phyloP scores from a whole-genome alignment of 2,888 invertebrate genomes.

The Nephrotoma guestfalica region DNA sequence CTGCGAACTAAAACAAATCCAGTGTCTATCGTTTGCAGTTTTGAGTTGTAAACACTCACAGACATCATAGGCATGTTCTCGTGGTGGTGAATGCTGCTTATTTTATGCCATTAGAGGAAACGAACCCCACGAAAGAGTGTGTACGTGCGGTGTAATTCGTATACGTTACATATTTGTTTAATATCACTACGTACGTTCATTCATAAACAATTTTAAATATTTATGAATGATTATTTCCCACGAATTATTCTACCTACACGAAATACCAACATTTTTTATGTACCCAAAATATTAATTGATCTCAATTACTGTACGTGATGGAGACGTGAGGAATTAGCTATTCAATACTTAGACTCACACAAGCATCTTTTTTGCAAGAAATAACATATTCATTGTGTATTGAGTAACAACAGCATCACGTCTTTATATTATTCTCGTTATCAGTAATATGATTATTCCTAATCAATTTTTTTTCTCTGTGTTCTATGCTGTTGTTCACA shows the following conservation, averaged over 20 bases:
- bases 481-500: not conserved
- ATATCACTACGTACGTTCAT: not conserved
- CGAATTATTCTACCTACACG: not conserved
- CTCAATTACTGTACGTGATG: not conserved
- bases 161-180: no score
- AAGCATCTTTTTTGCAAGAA: not conserved
- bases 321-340: not conserved
- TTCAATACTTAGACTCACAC: not conserved
- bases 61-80: no score
- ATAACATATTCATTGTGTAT: not conserved
- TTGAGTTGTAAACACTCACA: no score
- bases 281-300: not conserved
- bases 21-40: no score
- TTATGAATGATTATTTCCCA: not conserved
- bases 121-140: no score
- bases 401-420: not conserved
- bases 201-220: not conserved
- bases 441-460: not conserved
- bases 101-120: no score
- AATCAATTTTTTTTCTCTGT: not conserved
- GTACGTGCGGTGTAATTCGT: no score
- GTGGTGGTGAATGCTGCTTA: no score
- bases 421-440: not conserved
- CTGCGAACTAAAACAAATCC: no score
- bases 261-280: not conserved